Base-by-base conservation (phyloP, 2,113 vertebrate species). In the Syrmaticus mikado region DNA sequence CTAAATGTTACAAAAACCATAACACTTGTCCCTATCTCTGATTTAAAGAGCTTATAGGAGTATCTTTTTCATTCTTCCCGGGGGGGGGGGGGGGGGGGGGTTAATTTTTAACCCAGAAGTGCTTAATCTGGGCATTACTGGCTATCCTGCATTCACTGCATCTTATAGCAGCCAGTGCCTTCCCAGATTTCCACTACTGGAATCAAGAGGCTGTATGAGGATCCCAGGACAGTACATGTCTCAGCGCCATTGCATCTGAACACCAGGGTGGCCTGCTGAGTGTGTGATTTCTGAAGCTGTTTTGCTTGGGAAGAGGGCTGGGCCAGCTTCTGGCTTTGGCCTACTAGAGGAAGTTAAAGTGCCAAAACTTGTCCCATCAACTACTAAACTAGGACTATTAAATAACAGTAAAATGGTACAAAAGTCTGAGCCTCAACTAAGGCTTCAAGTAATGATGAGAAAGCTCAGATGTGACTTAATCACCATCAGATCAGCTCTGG, bases 141-240 rank as follows among this genome's bases (percentile, higher is more conserved):
- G 58, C 53, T 58, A 46, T 43, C 14, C 46, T 0, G 2, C 25
- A 76, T 81, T 68, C 24, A 58, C 67, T 52, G 45, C 32, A 11
- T 61, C 34, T 12, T 48, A 13, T 38, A 60, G 45, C 14, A 71
- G 5, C 65, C 53, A 19, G 60, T 64, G 13, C 17, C 84, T 48
- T 34, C 52, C 5, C 1, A 48, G 75, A 36, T 52, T 21, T 28
- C 22, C 27, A 2, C 61, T 50, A 22, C 50, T 70, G 36, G 62
- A 50, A 58, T 53, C 52, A 2, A 0, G 0, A 43, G 45, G 22
- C 27, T 87, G 11, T 11, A 13, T 36, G 28, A 41, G 46, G 21
- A n/a, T 64, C 45, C 73, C 32, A 5, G 27, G 40, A 21, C 1
- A 1, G 34, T 1, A 1, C 30, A 22, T 3, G 13, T 40, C 9